phyloP scores from a whole-genome alignment of 2,888 invertebrate species.

The Chrysodeixis includens region DNA sequence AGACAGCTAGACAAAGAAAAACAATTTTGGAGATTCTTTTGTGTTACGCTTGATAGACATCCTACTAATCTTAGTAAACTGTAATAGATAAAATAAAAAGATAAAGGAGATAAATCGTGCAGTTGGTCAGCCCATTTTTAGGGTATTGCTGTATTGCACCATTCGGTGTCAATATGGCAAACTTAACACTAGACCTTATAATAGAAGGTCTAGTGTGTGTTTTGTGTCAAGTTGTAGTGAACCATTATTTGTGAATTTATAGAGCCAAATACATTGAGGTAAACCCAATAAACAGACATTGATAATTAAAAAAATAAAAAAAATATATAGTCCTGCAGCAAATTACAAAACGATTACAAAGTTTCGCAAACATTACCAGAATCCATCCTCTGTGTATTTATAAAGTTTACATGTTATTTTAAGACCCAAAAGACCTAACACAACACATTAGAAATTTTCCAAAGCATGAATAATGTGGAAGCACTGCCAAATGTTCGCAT shows the following conservation, averaged over 20 bases:
- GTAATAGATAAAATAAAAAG: not conserved
- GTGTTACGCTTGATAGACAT: constrained; percentile 15
- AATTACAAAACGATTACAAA: no score
- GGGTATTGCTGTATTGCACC: not conserved
- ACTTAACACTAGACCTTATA: not conserved
- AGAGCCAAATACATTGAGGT: no score
- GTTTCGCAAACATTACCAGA: not conserved
- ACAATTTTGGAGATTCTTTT: constrained; percentile 30
- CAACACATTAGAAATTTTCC: constrained; percentile 1
- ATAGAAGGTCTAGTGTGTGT: no score
- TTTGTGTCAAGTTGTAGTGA: no score
- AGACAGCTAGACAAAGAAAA: constrained; percentile 37
- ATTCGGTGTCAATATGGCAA: not conserved
- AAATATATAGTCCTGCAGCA: no score
- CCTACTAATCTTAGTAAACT: not conserved
- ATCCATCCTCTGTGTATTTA: not conserved
- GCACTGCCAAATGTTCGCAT: constrained; percentile 37
- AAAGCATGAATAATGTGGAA: not conserved
- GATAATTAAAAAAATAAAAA: no score
- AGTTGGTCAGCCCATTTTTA: not conserved
- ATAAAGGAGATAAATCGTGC: not conserved
- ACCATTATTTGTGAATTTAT: no score
- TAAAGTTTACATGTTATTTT: not conserved
- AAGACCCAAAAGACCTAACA: constrained; percentile 5
- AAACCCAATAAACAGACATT: no score